These are phyloP conservation scores for Drosophila quasianomalipes DNA, from an alignment of 2,888 invertebrate genomes.

Conservation along the genomic window DNA sequence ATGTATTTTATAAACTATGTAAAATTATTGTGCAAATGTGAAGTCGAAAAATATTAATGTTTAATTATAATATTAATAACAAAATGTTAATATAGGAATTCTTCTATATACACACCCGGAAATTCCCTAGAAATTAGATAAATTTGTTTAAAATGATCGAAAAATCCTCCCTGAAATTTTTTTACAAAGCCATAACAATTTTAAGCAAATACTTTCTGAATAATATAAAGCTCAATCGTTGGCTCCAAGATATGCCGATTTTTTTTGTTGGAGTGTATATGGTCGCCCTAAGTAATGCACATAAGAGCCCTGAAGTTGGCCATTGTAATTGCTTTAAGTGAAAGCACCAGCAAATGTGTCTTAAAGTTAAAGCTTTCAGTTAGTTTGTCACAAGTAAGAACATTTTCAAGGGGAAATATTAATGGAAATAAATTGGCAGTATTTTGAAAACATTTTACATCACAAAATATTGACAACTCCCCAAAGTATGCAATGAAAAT, in stretches of 20 bases:
- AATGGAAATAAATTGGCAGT: not conserved
- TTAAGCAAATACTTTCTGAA: not conserved
- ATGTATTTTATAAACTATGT: not conserved
- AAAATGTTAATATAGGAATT: no score
- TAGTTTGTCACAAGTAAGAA: not conserved
- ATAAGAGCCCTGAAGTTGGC: slow-evolving; percentile 13
- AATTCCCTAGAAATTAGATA: no score
- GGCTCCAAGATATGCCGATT: not conserved
- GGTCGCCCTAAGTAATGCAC: slow-evolving; percentile 28
- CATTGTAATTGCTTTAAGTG: slow-evolving; percentile 32
- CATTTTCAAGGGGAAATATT: not conserved
- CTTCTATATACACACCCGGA: no score
- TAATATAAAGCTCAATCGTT: not conserved
- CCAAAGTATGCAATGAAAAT: not conserved
- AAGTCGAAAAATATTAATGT: not conserved
- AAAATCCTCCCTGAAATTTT: no score
- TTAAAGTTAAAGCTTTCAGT: not conserved
- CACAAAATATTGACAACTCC: not conserved
- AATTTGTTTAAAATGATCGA: no score
- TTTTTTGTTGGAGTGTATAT: not conserved
- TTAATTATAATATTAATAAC: no score
- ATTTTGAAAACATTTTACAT: not conserved
- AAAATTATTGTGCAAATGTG: not conserved
- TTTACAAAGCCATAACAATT: no score
- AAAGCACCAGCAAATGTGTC: slow-evolving; percentile 4